Base-by-base conservation (phyloP, 2,888 invertebrate genomes). In the Aproaerema taeniolella region DNA sequence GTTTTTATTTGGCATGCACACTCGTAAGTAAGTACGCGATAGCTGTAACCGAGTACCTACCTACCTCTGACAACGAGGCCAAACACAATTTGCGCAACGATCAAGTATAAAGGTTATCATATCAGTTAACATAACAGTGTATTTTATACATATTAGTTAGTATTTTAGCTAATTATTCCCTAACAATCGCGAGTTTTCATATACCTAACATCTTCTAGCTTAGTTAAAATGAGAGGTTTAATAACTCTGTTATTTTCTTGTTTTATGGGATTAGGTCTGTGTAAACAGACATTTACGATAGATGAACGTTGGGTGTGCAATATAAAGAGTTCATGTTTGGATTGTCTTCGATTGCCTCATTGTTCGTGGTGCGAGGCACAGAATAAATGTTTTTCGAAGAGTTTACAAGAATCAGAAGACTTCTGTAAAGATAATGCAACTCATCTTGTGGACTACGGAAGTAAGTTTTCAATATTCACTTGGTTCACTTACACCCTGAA, bases 301-400 rank as follows among this genome's bases (percentile, higher is more conserved):
- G 65, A 78, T 38, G 65, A 82, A 33, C 61, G 63, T 17, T 76
- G 65, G 61, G 62, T 83, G 44, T 86, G 86, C 47, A 56, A 49
- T 26, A 69, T 82, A n/a, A 86, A 85, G 53, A 55, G 38, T 7
- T 61, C 69, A 1, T 86, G 86, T 47, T 39, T 62, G n/a, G 67
- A 73, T 14, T 86, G 86, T 50, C 57, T 86, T 7, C 61, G 57
- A 15, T 53, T 83, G 14, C 48, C 67, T 20, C 83, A 82, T 39
- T 86, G 86, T 55, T 71, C 81, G 2, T 86, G 86, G 86, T 85
- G 85, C 46, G 49, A 56, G 10, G 49, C 58, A 2, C 62, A 72
- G 39, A 69, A 58, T n/a, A 68, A 52, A 57, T 86, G 85, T 45
- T 83, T 70, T 51, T 78, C 82, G 4, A 62, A 60, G 36, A 52